These are phyloP conservation scores for Leucania comma DNA, from an alignment of 2,888 invertebrate genomes.

Conservation along the genomic window DNA sequence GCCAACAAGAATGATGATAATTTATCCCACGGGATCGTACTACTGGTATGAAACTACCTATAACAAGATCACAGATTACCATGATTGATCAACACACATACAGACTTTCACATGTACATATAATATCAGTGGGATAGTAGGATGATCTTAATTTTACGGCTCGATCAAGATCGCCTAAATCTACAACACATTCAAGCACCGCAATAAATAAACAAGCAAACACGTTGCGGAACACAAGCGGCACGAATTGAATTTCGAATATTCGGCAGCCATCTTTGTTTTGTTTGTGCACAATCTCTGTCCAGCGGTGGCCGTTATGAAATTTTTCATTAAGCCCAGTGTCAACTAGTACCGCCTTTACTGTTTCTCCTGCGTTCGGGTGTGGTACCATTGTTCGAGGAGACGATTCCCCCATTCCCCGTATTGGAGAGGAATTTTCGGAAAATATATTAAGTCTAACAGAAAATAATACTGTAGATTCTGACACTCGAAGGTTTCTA, in stretches of 20 bases:
- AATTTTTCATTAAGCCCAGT: slow-evolving; percentile 82
- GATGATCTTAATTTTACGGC: neutral
- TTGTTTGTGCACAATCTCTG: slow-evolving; percentile 63
- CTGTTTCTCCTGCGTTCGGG: slow-evolving; percentile 67
- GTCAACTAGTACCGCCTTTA: slow-evolving; percentile 75
- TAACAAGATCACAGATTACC: too few relatives aligned
- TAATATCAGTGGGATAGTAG: neutral
- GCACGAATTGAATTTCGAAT: slow-evolving; percentile 64
- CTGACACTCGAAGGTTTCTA: neutral
- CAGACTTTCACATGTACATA: neutral
- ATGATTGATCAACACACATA: too few relatives aligned
- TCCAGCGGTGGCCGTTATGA: slow-evolving; percentile 75
- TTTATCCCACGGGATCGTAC: neutral
- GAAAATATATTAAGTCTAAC: slow-evolving; percentile 1
- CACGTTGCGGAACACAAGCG: slow-evolving; percentile 14
- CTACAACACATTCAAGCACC: neutral
- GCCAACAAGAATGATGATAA: neutral
- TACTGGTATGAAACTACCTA: neutral
- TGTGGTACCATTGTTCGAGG: slow-evolving; percentile 48
- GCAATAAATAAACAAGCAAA: slow-evolving; percentile 16
- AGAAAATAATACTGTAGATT: slow-evolving; percentile 9
- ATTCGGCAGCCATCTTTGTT: slow-evolving; percentile 64
- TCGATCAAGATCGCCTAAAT: neutral
- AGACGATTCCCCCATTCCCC: neutral
- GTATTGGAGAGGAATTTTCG: slow-evolving; percentile 5